Base-by-base conservation (phyloP, 35 echinoderm and acorn worm species). In the Patiria miniata region DNA sequence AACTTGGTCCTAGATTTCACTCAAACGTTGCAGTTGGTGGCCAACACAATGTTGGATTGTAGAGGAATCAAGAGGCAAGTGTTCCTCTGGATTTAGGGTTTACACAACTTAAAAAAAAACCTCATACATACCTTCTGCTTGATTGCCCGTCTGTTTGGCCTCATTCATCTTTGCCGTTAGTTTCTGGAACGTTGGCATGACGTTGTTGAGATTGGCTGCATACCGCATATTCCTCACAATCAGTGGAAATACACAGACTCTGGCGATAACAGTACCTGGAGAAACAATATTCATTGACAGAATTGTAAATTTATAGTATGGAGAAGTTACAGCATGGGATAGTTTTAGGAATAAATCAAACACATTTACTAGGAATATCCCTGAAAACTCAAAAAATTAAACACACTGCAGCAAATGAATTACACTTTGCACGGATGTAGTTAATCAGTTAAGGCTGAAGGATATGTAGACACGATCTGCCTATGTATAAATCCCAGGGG, bases 101-200 rank as follows among this genome's bases (percentile, higher is more conserved):
- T n/a, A n/a, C n/a, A n/a, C n/a, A n/a, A 22, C 61, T 68, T 29
- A 36, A 34, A 37, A 8, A 79, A n/a, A 37, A n/a, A n/a, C n/a
- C n/a, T 79, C 5, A 40, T 12, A 86, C 90, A 78, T 90, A 99
- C 96, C 79, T 83, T 99, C 96, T 52, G 77, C 82, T 47, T 99
- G 89, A 76, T 94, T 85, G 5, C 90, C 90, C 10, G 52, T 76
- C 39, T 79, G 79, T 23, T 78, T 89, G 4, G 96, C 96, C 50
- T 94, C 93, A 47, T 88, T 92, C 87, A 99, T 89, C 68, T 94
- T 91, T 17, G 88, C 68, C 12, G 85, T 86, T n/a, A 99, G 68
- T 83, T 78, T 91, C 79, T 99, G 96, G 79, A 99, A 94, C 0
- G 77, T 92, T 2, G 96, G 96, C 96, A 99, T 99, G 21, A 86